Evolutionary conservation across 2,888 invertebrate species (phyloP).

Genomic region (Automeris io): DNA sequence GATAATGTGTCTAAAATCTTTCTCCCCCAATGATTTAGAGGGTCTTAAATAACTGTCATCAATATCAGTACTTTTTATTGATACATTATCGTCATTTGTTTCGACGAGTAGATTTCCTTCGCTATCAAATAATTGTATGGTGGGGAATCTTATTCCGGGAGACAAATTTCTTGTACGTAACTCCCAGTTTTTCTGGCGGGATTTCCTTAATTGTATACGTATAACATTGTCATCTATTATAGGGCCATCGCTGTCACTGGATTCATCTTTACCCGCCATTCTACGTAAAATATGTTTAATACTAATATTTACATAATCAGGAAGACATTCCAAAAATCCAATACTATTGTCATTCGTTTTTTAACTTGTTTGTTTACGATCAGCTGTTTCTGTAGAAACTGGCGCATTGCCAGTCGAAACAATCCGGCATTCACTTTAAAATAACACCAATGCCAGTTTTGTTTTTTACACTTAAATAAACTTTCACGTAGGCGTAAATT

Average conservation of each 20-base stretch:
- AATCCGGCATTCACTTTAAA: slow-evolving; percentile 61
- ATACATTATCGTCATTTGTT: slow-evolving; percentile 75
- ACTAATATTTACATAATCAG: slow-evolving; percentile 23
- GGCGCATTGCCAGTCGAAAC: slow-evolving; percentile 58
- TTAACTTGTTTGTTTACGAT: slow-evolving; percentile 72
- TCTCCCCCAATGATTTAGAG: slow-evolving; percentile 56
- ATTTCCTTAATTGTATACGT: slow-evolving; percentile 78
- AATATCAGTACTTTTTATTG: slow-evolving; percentile 62
- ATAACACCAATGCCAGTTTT: slow-evolving; percentile 74
- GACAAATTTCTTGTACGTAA: slow-evolving; percentile 79
- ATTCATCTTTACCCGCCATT: slow-evolving; percentile 52
- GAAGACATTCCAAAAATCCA: slow-evolving; percentile 28
- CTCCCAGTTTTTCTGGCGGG: slow-evolving; percentile 80
- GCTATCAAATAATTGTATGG: slow-evolving; percentile 79
- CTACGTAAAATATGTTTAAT: slow-evolving; percentile 25
- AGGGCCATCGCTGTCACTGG: slow-evolving; percentile 64
- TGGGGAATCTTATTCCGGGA: slow-evolving; percentile 76
- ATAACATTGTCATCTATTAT: slow-evolving; percentile 75
- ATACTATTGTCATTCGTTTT: slow-evolving; percentile 34
- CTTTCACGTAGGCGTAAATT: slow-evolving; percentile 12
- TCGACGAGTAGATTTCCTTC: slow-evolving; percentile 79
- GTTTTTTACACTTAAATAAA: slow-evolving; percentile 56
- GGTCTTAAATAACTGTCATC: slow-evolving; percentile 39
- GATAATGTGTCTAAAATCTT: slow-evolving; percentile 56
- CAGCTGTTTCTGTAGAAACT: slow-evolving; percentile 59